phyloP scores from a whole-genome alignment of 2,888 invertebrate species.

The Rhyacophila evoluta region DNA sequence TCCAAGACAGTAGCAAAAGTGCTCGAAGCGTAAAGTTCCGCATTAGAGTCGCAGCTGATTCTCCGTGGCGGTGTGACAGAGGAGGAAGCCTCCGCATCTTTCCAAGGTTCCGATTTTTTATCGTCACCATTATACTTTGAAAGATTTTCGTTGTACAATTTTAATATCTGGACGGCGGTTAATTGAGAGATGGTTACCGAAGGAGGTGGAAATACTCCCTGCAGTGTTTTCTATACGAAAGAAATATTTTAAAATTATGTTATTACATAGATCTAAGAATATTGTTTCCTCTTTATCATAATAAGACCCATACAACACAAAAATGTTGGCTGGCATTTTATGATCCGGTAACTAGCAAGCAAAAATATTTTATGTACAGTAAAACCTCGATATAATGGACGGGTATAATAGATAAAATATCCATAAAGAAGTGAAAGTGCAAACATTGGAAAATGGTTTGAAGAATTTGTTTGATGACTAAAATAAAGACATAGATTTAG shows the following conservation, averaged over 20 bases:
- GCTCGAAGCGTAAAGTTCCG: slow-evolving; percentile 26
- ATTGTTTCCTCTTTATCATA: no score
- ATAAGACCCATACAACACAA: no score
- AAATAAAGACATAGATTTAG: no score
- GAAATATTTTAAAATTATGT: background rate
- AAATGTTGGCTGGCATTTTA: no score
- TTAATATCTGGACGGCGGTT: slow-evolving; percentile 75
- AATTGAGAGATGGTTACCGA: slow-evolving; percentile 77
- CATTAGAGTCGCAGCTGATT: slow-evolving; percentile 33
- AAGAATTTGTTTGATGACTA: no score
- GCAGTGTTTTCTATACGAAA: slow-evolving; percentile 70
- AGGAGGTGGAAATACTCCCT: slow-evolving; percentile 81
- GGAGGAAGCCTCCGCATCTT: slow-evolving; percentile 45
- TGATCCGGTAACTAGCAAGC: no score
- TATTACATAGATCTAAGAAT: no score
- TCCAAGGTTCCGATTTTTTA: slow-evolving; percentile 56
- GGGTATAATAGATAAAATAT: no score
- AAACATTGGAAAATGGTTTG: no score
- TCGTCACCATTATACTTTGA: slow-evolving; percentile 65
- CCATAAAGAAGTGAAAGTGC: no score
- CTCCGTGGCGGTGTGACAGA: slow-evolving; percentile 38
- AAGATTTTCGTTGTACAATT: slow-evolving; percentile 69
- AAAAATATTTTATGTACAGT: no score
- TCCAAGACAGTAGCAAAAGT: slow-evolving; percentile 41
- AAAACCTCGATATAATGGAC: no score